Evolutionary conservation across 2,888 invertebrate species (phyloP).

Genomic region (Neoascia interrupta): DNA sequence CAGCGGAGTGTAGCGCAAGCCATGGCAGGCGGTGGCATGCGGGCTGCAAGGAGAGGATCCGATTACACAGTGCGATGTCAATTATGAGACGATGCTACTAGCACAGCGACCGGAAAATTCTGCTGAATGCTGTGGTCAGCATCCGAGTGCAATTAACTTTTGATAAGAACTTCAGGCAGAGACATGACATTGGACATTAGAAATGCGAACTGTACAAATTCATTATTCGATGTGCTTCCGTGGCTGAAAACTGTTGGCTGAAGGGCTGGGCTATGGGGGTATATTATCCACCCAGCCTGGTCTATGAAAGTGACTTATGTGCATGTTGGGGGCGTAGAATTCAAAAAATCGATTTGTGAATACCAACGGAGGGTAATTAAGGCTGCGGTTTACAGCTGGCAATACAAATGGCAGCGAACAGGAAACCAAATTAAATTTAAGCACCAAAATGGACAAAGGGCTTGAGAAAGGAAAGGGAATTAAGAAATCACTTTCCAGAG

Average conservation of each 20-base stretch:
- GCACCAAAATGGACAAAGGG: too few species aligned
- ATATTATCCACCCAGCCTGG: background rate
- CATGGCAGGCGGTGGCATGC: background rate
- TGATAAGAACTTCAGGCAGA: slow-evolving; percentile 37
- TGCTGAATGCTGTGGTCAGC: slow-evolving; percentile 29
- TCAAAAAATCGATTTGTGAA: slow-evolving; percentile 10
- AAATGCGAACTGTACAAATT: slow-evolving; percentile 26
- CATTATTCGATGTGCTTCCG: slow-evolving; percentile 14
- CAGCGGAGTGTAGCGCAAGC: slow-evolving; percentile 14
- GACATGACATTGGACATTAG: slow-evolving; percentile 24
- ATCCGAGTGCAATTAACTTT: slow-evolving; percentile 49
- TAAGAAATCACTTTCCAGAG: slow-evolving; percentile 2
- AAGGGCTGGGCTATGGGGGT: background rate
- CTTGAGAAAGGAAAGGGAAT: background rate
- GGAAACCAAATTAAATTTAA: too few species aligned
- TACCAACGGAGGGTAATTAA: slow-evolving; percentile 1
- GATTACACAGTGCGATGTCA: slow-evolving; percentile 21
- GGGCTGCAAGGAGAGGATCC: background rate
- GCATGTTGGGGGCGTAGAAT: background rate
- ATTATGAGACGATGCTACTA: slow-evolving; percentile 15
- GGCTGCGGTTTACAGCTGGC: slow-evolving; percentile 8
- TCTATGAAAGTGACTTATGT: background rate
- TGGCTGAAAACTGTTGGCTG: background rate
- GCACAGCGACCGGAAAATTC: slow-evolving; percentile 8
- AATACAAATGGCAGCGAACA: background rate